Conservation (phyloP, 2,888 invertebrate species). For the Leuctra nigra region DNA sequence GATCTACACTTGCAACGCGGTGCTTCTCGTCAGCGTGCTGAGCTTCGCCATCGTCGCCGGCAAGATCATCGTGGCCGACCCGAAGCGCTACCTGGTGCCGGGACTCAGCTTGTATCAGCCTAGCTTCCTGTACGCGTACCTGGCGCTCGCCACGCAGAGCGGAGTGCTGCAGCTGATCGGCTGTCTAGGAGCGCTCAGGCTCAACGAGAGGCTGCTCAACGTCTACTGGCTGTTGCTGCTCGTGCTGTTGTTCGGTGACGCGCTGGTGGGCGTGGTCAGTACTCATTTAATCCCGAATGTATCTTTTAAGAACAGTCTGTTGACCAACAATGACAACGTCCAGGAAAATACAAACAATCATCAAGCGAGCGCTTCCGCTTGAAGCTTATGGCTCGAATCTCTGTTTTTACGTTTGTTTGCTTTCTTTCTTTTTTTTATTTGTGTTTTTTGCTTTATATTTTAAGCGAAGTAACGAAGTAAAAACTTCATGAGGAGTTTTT, state of each 20-base stretch:
- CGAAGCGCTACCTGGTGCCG: conserved; percentile 53
- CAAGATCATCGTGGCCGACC: conserved; percentile 39
- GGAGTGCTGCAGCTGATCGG: conserved; percentile 66
- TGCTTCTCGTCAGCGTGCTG: conserved; percentile 73
- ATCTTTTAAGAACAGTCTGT: no score
- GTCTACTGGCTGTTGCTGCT: conserved; percentile 77
- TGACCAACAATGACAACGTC: no score
- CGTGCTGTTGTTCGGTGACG: conserved; percentile 74
- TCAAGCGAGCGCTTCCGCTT: no score
- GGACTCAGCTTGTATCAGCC: conserved; percentile 72
- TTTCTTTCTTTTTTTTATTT: no score
- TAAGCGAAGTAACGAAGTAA: no score
- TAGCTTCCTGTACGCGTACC: conserved; percentile 76
- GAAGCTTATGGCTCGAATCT: no score
- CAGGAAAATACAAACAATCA: no score
- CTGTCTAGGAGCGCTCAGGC: conserved; percentile 71
- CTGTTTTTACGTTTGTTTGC: no score
- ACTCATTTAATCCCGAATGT: no score
- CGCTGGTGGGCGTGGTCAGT: conserved; percentile 75
- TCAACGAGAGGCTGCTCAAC: conserved; percentile 74
- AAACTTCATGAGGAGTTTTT: no score
- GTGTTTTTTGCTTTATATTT: no score
- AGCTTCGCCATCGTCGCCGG: conserved; percentile 71
- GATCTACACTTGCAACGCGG: conserved; percentile 90
- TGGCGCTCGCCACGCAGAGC: conserved; percentile 68